phyloP scores from a whole-genome alignment of 2,113 vertebrate species.

The Mola mola region DNA sequence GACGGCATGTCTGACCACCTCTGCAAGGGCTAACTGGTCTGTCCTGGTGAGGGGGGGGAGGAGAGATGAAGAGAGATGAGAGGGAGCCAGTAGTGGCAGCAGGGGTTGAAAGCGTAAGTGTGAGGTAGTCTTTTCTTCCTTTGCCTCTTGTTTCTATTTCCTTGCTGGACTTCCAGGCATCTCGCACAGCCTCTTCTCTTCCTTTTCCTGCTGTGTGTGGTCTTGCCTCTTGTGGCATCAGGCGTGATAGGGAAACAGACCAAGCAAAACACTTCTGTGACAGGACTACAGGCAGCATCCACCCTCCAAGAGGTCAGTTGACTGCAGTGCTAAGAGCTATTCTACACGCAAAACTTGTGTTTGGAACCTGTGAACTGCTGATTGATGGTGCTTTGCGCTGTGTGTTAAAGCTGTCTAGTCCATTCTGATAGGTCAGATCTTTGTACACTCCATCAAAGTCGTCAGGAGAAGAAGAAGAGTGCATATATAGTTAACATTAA shows the following conservation, averaged over 20 bases:
- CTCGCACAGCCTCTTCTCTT: slow-evolving; percentile 21
- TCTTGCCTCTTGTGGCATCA: slow-evolving; percentile 30
- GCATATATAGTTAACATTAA: too few relatives aligned
- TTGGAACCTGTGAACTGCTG: not conserved
- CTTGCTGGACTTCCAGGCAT: slow-evolving; percentile 47
- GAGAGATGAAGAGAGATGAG: slow-evolving; percentile 22
- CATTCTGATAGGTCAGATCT: not conserved
- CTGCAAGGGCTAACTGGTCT: slow-evolving; percentile 47
- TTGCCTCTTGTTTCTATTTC: slow-evolving; percentile 40
- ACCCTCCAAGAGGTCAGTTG: slow-evolving; percentile 59
- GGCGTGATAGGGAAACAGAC: slow-evolving; percentile 17
- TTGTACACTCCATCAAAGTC: not conserved
- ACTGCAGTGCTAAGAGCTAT: slow-evolving; percentile 24
- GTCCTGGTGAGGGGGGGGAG: slow-evolving; percentile 37
- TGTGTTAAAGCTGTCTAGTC: too few relatives aligned
- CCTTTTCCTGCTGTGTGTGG: slow-evolving; percentile 36
- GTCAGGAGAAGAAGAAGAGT: too few relatives aligned
- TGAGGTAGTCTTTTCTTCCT: slow-evolving; percentile 58
- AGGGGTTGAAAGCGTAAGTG: slow-evolving; percentile 61
- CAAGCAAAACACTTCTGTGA: slow-evolving; percentile 14
- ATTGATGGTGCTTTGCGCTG: not conserved
- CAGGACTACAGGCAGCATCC: slow-evolving; percentile 12
- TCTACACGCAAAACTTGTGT: too few relatives aligned
- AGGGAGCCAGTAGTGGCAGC: slow-evolving; percentile 36
- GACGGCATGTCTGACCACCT: slow-evolving; percentile 50